Base-by-base conservation (phyloP, 2,113 vertebrate species). In the Psittacus erithacus region DNA sequence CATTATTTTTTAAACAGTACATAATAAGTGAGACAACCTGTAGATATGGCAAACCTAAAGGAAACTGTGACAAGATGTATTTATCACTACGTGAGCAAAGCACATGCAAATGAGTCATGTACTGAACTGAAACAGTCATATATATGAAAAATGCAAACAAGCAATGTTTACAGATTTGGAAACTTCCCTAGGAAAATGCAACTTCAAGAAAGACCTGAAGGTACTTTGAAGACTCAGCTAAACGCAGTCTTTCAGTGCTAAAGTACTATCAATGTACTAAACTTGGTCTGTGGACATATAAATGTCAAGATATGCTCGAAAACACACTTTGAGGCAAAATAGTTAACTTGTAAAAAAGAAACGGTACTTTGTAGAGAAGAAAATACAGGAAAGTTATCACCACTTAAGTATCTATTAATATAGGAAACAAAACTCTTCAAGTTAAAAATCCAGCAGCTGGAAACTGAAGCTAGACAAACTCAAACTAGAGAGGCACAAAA, bases 201-300 rank as follows among this genome's bases (percentile, higher is more conserved):
- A 13, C 23, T 81, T 62, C 0, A 0, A 69, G 71, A 90, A 76
- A 47, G 8, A 59, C 28, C 16, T 44, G 17, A 73, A 62, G 3
- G 27, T 22, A 67, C n/a, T 77, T 31, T 17, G 27, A 60, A 73
- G 41, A 50, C 10, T 59, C 13, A 62, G 43, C 5, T 9, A 2
- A 92, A 76, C 2, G n/a, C 18, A 76, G 18, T 8, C 22, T n/a
- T 49, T 9, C 88, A 59, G 17, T 11, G 8, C 38, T 49, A 18
- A 65, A 68, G 24, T 63, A 53, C 50, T 33, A 52, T 15, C 10
- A 25, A 13, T 4, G 12, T 19, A 38, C 28, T 82, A 31, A 33
- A 76, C 8, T 22, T 41, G 31, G 52, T 23, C 33, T 46, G 57
- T 10, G 22, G 57, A 24, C 57, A 35, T 10, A 44, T 29, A 53